A percentile compares a stretch with the other conserved stretches of the same genome.
Conservation (phyloP, 2,888 invertebrate species). For the Melanargia galathea region DNA sequence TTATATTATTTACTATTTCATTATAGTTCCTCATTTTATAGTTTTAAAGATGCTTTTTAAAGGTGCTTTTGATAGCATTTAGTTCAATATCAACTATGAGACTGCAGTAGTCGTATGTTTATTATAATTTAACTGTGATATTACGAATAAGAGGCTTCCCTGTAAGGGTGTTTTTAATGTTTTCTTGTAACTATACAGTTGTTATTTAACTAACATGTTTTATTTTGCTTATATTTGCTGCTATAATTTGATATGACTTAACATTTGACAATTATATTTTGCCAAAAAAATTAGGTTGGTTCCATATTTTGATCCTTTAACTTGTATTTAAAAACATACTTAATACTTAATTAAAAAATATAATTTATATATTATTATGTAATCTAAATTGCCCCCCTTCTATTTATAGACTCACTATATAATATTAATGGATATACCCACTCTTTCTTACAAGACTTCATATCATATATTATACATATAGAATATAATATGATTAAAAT, state of each 20-base stretch:
- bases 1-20: slow-evolving; percentile 11
- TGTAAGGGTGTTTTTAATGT: slow-evolving; percentile 12
- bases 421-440: background rate
- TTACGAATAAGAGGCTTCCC: slow-evolving; percentile 48
- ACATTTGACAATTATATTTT: background rate
- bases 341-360: background rate
- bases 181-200: background rate
- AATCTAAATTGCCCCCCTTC: background rate
- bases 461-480: background rate
- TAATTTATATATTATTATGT: background rate
- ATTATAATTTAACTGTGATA: slow-evolving; percentile 74
- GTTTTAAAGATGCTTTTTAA: slow-evolving; percentile 46
- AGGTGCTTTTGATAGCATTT: slow-evolving; percentile 43
- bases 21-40: slow-evolving; percentile 18
- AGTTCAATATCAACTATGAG: slow-evolving; percentile 53
- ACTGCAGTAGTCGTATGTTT: slow-evolving; percentile 57
- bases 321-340: background rate
- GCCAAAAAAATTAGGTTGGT: background rate
- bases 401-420: background rate
- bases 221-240: slow-evolving; percentile 1
- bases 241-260: background rate
- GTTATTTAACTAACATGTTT: slow-evolving; percentile 4
- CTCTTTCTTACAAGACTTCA: background rate
- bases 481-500: slow-evolving; percentile 8
- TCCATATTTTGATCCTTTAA: background rate